These are phyloP conservation scores for Ceriagrion tenellum DNA, from an alignment of 2,888 invertebrate species.

Conservation along the genomic window DNA sequence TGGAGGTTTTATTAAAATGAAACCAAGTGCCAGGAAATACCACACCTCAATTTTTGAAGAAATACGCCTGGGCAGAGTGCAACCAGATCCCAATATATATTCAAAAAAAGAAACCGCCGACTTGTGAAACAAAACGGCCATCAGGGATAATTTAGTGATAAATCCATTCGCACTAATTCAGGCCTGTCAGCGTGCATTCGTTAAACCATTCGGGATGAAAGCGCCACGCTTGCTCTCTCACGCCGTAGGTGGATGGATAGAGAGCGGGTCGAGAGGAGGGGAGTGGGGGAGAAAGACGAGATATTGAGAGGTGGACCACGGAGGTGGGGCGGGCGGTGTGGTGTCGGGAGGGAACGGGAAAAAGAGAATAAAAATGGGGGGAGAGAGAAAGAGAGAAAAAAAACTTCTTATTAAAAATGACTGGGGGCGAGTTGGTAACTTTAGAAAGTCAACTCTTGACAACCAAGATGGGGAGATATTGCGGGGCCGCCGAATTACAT, in stretches of 20 bases:
- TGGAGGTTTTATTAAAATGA: neutral
- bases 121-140: slow-evolving; percentile 28
- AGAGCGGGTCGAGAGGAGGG: neutral
- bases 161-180: slow-evolving; percentile 61
- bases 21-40: neutral
- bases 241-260: neutral
- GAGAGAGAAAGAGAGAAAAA: neutral
- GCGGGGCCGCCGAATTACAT: slow-evolving; percentile 65
- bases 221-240: slow-evolving; percentile 40
- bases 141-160: slow-evolving; percentile 58
- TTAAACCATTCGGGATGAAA: slow-evolving; percentile 47
- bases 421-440: slow-evolving; percentile 62
- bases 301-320: slow-evolving; percentile 20
- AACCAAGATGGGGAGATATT: slow-evolving; percentile 56
- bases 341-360: neutral
- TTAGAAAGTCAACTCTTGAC: slow-evolving; percentile 67
- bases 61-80: neutral
- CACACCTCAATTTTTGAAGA: neutral
- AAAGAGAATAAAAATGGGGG: neutral
- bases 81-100: neutral
- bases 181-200: slow-evolving; percentile 61
- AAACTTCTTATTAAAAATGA: slow-evolving; percentile 67
- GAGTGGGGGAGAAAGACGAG: slow-evolving; percentile 15
- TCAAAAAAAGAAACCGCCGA: neutral
- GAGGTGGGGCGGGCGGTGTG: neutral